These are phyloP conservation scores for Rhinopithecus roxellana DNA, from an alignment of 2,113 vertebrate genomes.

Conservation along the genomic window DNA sequence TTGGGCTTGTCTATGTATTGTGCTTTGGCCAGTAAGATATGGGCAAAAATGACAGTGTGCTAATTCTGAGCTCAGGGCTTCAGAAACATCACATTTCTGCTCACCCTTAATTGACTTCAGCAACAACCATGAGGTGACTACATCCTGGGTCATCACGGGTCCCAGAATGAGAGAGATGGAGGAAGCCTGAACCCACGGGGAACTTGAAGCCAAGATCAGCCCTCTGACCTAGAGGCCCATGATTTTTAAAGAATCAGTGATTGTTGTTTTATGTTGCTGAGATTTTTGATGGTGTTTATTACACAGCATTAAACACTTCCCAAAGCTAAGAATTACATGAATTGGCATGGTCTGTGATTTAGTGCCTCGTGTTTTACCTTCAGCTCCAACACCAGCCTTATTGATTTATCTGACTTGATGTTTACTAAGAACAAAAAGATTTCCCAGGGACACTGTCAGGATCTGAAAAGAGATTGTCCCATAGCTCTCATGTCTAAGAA, in stretches of 20 bases:
- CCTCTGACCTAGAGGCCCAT: not conserved
- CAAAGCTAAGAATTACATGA: not conserved
- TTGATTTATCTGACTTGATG: not conserved
- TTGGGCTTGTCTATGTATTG: not conserved
- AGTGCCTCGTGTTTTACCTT: not conserved
- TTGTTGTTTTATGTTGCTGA: not conserved
- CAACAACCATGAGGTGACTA: not conserved
- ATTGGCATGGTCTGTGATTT: not conserved
- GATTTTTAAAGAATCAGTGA: not conserved
- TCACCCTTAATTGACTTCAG: not conserved
- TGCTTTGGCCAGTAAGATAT: not conserved
- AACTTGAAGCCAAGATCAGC: not conserved
- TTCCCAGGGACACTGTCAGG: not conserved
- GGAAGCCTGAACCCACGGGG: not conserved
- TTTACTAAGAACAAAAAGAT: not conserved
- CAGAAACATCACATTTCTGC: not conserved
- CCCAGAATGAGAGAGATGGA: not conserved
- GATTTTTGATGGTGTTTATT: not conserved
- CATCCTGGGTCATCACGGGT: not conserved
- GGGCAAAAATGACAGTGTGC: not conserved
- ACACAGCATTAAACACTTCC: not conserved
- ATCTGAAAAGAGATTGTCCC: not conserved
- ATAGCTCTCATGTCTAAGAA: not conserved
- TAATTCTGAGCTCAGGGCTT: not conserved
- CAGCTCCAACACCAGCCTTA: not conserved